Evolutionary conservation across 2,797 vertebrate genomes (phyloP).

Genomic region (Crenichthys baileyi): DNA sequence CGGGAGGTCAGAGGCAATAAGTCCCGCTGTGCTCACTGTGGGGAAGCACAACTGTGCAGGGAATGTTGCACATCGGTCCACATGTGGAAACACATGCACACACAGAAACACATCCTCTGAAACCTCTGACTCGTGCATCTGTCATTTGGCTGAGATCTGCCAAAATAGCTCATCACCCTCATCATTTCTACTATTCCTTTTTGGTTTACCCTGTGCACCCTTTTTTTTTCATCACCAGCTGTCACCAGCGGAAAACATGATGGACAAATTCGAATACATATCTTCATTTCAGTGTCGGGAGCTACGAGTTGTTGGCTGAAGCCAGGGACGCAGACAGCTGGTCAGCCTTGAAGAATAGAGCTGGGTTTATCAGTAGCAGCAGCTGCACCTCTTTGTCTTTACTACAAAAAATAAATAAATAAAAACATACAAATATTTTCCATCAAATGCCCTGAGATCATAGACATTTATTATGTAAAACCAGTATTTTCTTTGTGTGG

Average conservation of each 20-base stretch:
- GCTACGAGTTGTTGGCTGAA: conserved; percentile 53
- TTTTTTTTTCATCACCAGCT: conserved; percentile 64
- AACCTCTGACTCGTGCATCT: conserved; percentile 70
- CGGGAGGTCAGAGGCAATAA: conserved; percentile 80
- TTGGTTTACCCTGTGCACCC: conserved; percentile 50
- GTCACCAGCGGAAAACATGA: conserved; percentile 59
- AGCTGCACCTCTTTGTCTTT: conserved; percentile 46
- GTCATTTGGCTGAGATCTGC: conserved; percentile 58
- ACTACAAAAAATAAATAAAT: conserved; percentile 7
- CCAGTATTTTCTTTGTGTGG: conserved; percentile 31
- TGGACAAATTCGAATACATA: conserved; percentile 52
- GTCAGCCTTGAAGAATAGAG: conserved; percentile 41
- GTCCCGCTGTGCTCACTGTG: conserved; percentile 56
- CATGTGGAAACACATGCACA: conserved; percentile 43
- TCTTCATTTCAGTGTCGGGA: conserved; percentile 45
- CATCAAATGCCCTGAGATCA: conserved; percentile 3
- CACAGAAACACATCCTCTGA: conserved; percentile 49
- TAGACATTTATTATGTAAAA: conserved; percentile 10
- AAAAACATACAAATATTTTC: not conserved
- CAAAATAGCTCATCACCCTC: conserved; percentile 62
- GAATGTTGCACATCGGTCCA: conserved; percentile 61
- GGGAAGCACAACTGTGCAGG: conserved; percentile 58
- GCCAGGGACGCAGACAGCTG: conserved; percentile 59
- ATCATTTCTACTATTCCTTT: conserved; percentile 50
- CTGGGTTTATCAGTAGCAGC: not conserved